Evolutionary conservation across 2,797 vertebrate species (phyloP), one percentile per base, ranked within the genome.

Genomic region (Coendou prehensilis): DNA sequence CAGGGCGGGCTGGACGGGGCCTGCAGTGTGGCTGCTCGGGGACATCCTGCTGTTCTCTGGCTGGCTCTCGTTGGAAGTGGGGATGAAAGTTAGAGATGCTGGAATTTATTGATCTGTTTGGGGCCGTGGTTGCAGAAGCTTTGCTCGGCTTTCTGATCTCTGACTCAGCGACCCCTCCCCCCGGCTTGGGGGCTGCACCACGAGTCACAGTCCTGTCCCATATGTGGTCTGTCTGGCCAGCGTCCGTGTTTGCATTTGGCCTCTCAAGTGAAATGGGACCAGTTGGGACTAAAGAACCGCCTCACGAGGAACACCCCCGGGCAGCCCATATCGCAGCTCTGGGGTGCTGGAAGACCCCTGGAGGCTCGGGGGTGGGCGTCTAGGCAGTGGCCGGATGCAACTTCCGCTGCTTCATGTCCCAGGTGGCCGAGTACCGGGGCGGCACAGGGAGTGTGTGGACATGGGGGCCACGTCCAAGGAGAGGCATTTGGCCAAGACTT

Each of bases 151-250:
- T 28, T 9, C 79, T 5, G 59, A 26, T 26, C 18, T 20, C 6
- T 1, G 17, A 50, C 67, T 26, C 5, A 4, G 67, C 64, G 6
- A 54, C 11, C 50, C 23, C 37, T 41, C 8, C 14, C 30, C 33
- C 23, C 0, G 7, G 33, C 59, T 50, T 57, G 50, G 71, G 23
- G 1, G 15, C 69, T 11, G 41, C 9, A 0, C 6, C 5, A 14
- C 2, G 2, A 30, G 50, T 8, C 23, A 6, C 71, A 75, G 57
- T 13, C 45, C 78, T 17, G 2, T 2, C 20, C 54, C 6, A 47
- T 0, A 2, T 0, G 8, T 2, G 26, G 23, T 13, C 79, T 17
- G 6, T 6, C 71, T n/a, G 73, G 33, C 26, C 26, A 2, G 1
- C 9, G 26, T 23, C 33, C 28, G 0, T 56, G 50, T 28, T 15